Evolutionary conservation across 2,113 vertebrate species (phyloP), one percentile per base, ranked within the genome.

Genomic region (Cynocephalus volans): DNA sequence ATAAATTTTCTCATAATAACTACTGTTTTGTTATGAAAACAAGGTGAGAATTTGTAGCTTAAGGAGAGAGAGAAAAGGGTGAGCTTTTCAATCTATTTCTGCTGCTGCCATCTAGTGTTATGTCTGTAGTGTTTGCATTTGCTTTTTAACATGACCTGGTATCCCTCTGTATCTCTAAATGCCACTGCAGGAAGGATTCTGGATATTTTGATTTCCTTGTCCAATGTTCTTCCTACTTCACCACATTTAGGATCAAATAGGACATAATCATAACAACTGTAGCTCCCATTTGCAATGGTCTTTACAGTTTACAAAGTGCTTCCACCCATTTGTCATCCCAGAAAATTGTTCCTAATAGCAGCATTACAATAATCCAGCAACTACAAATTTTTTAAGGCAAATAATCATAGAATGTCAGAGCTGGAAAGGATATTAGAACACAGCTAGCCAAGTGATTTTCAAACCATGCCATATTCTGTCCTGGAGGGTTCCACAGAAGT

Each of bases 51-150:
- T 79, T 84, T 64, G 41, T 86, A 31, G 8, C 7, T 33, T 89
- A 45, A 64, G 15, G 33, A 50, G n/a, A 6, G 50, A 87, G 12
- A 21, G 58, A 56, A 62, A 62, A 77, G 48, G 8, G 12, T 81
- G 8, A 9, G 2, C 11, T 64, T 84, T 92, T 88, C 23, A 76
- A 58, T 64, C 52, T 81, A 45, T 79, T 96, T 92, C 65, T 94
- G 41, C 31, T 95, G 67, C 92, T 96, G 92, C 79, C 91, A 94
- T 52, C 96, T 96, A 94, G 91, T 94, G 93, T 70, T 97, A 52
- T 45, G 8, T 65, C 41, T 84, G n/a, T 36, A 56, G 9, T 92
- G n/a, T 36, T 62, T 41, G 54, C 73, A 36, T 81, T 90, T 80
- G 48, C 9, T 73, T 87, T 85, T 82, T 21, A 50, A 6, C 6